A percentile compares a stretch with the other conserved stretches of the same genome.
Conservation (phyloP, 2,888 invertebrate species). For the Drepanosiphum platanoidis region DNA sequence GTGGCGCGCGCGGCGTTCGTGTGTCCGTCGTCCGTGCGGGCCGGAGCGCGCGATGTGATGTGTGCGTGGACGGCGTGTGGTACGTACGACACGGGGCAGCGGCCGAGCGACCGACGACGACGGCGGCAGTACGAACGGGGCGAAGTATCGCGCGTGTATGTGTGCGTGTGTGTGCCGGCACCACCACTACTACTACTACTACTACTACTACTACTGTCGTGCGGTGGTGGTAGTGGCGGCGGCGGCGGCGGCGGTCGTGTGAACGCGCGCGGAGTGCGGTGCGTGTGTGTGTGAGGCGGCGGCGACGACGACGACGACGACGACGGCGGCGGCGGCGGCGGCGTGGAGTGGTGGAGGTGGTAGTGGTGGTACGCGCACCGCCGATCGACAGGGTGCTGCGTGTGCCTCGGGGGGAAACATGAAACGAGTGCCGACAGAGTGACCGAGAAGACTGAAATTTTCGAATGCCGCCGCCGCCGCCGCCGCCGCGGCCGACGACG, state of each 20-base stretch:
- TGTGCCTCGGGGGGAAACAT: conserved; percentile 56
- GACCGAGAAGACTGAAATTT: conserved; percentile 62
- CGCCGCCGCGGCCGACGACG: conserved; percentile 54
- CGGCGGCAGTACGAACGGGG: conserved; percentile 26
- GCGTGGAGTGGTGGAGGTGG: conserved; percentile 6
- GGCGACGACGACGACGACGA: not conserved
- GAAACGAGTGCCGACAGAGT: conserved; percentile 62
- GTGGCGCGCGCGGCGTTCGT: not conserved
- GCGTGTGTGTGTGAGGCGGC: not conserved
- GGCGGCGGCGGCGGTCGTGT: not conserved
- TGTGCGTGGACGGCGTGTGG: no score
- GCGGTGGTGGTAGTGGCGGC: not conserved
- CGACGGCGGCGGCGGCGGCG: not conserved
- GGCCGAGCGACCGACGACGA: no score
- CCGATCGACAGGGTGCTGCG: conserved; percentile 48
- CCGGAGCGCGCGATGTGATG: conserved; percentile 52
- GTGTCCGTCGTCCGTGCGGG: conserved; percentile 17
- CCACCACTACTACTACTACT: not conserved
- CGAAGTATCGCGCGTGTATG: conserved; percentile 52
- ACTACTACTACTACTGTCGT: not conserved
- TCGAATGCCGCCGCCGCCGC: conserved; percentile 54
- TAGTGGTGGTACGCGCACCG: conserved; percentile 28
- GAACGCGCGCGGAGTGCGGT: conserved; percentile 4
- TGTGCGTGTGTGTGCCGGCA: not conserved
- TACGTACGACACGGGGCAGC: conserved; percentile 49